Evolutionary conservation across 2,888 invertebrate genomes (phyloP), one percentile per base, ranked within the genome.

Genomic region (Mythimna pallens): DNA sequence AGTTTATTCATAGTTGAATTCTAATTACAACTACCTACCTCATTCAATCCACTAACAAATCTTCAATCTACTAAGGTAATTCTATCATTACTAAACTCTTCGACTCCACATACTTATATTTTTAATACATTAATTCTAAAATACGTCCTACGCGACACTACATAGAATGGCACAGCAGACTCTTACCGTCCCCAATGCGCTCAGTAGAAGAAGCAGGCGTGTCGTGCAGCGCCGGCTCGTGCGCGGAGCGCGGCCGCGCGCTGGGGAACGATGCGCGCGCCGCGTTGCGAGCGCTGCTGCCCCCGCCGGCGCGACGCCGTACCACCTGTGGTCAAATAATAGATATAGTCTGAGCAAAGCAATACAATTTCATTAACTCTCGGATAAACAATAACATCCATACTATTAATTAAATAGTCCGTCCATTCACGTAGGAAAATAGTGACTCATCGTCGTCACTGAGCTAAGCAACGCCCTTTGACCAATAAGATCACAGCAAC

Each of bases 201-300:
- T 97, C 97, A 0, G 96, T 95, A 62, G 97, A 97, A 61, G 97
- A 97, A 50, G 97, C 96, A 52, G 97, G 97, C 84, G 96, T 96
- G 87, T 97, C 97, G 58, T 87, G 89, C 20, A 94, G 77, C 2
- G 84, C 78, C 7, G 78, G 93, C 94, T 75, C 84, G 93, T 81
- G 86, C 94, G 81, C 70, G 0, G 65, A 68, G 61, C 95, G 76
- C 80, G 94, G 82, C 82, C 96, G 86, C 0, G n/a, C 70, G 65
- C 72, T 3, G 9, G 76, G 74, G 34, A 40, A 7, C 36, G 98
- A 98, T 57, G 98, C 97, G 87, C 98, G 97, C 79, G 92, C 61
- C 0, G 76, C 78, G 0, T 0, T 20, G 17, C 80, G 79, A 36
- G 94, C 92, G 68, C 90, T 92, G 71, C 90, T 90, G 70, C 92